Evolutionary conservation across 2,888 invertebrate genomes (phyloP).

Genomic region (Stenotaenia linearis): DNA sequence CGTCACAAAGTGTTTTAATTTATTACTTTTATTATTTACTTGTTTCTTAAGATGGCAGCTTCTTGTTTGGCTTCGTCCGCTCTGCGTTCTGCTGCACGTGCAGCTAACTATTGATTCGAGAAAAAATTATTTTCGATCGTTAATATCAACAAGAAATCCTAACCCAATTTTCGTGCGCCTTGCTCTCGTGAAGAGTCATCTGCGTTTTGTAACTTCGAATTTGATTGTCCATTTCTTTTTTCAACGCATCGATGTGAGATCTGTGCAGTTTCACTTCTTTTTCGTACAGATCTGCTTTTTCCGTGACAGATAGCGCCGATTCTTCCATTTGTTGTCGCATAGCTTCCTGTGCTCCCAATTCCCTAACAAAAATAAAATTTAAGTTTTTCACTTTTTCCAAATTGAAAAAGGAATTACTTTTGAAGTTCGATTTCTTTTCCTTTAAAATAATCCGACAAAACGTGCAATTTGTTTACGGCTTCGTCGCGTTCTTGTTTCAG

Average conservation of each 20-base stretch:
- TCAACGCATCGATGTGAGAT: conserved; percentile 59
- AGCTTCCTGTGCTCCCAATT: conserved; percentile 54
- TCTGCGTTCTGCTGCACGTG: conserved; percentile 72
- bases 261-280: conserved; percentile 39
- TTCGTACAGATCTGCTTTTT: conserved; percentile 37
- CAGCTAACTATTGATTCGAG: conserved; percentile 49
- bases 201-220: conserved; percentile 57
- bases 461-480: conserved; percentile 74
- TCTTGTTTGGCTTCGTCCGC: conserved; percentile 73
- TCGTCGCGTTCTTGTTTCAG: conserved; percentile 68
- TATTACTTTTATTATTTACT: conserved; percentile 32
- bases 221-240: conserved; percentile 79
- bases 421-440: conserved; percentile 80
- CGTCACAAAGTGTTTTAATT: too few relatives aligned
- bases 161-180: conserved; percentile 71
- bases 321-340: conserved; percentile 45
- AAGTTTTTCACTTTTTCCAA: neutral
- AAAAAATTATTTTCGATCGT: neutral
- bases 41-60: conserved; percentile 47
- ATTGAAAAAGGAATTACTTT: conserved; percentile 40
- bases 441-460: conserved; percentile 81
- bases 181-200: conserved; percentile 69
- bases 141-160: conserved; percentile 33
- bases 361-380: conserved; percentile 52
- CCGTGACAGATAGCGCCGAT: conserved; percentile 38